Evolutionary conservation across 2,888 invertebrate species (phyloP).

Genomic region (Antheraea assamensis): DNA sequence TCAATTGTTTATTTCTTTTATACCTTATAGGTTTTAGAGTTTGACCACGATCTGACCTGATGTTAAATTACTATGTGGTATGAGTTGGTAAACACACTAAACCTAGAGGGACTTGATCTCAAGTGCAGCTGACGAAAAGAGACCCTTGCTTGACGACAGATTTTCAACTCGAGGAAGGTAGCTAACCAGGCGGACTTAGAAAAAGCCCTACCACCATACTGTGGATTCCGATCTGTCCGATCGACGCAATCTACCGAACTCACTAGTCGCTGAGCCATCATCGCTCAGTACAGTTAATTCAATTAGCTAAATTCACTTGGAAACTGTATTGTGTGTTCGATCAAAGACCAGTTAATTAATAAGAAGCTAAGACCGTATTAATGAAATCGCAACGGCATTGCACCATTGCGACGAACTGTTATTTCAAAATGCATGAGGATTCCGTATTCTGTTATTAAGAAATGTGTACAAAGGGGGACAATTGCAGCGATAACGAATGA

Average conservation of each 20-base stretch:
- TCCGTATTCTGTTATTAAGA: constrained; percentile 60
- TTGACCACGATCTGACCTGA: too few species aligned
- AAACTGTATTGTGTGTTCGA: constrained; percentile 2
- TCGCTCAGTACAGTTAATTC: too few species aligned
- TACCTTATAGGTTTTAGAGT: too few species aligned
- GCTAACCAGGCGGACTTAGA: neutral
- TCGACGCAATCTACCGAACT: too few species aligned
- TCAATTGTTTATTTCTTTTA: too few species aligned
- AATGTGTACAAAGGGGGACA: constrained; percentile 58
- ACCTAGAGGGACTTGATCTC: too few species aligned
- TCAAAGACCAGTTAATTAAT: constrained; percentile 31
- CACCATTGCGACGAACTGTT: constrained; percentile 35
- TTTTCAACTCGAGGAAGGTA: too few species aligned
- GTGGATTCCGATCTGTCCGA: too few species aligned
- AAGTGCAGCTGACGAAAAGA: neutral
- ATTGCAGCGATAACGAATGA: constrained; percentile 75
- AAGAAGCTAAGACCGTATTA: constrained; percentile 24
- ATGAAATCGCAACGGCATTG: constrained; percentile 25
- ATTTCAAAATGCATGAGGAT: constrained; percentile 52
- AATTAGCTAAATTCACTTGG: neutral
- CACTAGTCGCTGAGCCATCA: too few species aligned
- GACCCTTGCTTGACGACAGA: neutral
- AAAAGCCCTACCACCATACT: neutral
- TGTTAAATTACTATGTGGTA: too few species aligned
- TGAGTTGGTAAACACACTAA: too few species aligned